These are phyloP conservation scores for Megalopta genalis DNA, from an alignment of 1,140 invertebrate species.

Conservation along the genomic window DNA sequence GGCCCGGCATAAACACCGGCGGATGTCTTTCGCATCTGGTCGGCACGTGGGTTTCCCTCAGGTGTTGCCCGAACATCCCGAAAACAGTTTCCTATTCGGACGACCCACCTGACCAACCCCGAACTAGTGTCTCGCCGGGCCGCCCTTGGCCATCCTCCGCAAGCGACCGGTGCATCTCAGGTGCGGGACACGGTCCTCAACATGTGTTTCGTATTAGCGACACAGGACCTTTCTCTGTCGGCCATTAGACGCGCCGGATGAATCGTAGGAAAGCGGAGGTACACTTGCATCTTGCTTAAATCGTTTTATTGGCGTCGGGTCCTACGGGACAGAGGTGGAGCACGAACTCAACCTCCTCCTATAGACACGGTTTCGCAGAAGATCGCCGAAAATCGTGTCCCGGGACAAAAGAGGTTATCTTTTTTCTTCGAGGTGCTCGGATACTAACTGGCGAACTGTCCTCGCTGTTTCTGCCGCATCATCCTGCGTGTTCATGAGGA, in stretches of 20 bases:
- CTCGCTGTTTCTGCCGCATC: too few species aligned
- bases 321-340: background rate
- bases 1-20: constrained; percentile 8
- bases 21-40: constrained; percentile 61
- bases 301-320: constrained; percentile 59
- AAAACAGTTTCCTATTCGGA: constrained; percentile 10
- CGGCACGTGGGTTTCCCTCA: constrained; percentile 62
- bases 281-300: constrained; percentile 52
- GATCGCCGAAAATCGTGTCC: background rate
- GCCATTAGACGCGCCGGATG: constrained; percentile 32
- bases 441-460: too few species aligned
- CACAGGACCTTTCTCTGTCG: constrained; percentile 9
- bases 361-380: background rate
- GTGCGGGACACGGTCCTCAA: constrained; percentile 44
- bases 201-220: constrained; percentile 69
- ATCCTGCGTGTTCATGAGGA: too few species aligned
- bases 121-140: background rate
- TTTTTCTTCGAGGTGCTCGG: too few species aligned
- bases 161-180: constrained; percentile 48
- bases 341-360: background rate
- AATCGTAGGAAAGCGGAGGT: constrained; percentile 62
- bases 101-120: constrained; percentile 24
- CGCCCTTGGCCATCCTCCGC: background rate
- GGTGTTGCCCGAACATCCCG: background rate
- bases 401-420: background rate